These are phyloP conservation scores for Patagioenas fasciata DNA, from an alignment of 2,113 vertebrate species.

Conservation along the genomic window DNA sequence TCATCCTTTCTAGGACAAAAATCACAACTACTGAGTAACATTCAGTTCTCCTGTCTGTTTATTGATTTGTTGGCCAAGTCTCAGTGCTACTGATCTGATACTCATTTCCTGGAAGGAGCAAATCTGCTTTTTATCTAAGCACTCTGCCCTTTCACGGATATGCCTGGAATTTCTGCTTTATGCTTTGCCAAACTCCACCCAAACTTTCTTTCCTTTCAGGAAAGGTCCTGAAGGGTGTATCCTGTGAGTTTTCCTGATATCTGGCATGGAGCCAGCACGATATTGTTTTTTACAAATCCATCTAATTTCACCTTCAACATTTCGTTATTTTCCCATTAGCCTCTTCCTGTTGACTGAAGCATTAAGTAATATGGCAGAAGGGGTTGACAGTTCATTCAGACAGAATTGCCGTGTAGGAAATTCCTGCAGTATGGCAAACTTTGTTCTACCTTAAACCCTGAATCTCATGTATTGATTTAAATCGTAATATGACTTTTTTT, in stretches of 20 bases:
- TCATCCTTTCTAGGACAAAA: background rate
- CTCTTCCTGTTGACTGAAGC: background rate
- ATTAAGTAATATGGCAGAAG: background rate
- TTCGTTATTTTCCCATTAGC: background rate
- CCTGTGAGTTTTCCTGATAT: slow-evolving; percentile 37
- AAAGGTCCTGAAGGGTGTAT: slow-evolving; percentile 35
- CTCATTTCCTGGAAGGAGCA: slow-evolving; percentile 3
- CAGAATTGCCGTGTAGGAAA: background rate
- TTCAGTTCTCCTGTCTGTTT: background rate
- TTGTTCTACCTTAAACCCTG: background rate
- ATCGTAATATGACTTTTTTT: background rate
- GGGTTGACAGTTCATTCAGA: background rate
- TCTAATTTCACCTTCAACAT: background rate
- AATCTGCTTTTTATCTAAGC: background rate
- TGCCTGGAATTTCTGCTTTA: background rate
- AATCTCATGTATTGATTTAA: background rate
- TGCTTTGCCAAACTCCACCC: slow-evolving; percentile 35
- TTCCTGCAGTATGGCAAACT: background rate
- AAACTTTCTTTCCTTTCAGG: slow-evolving; percentile 59
- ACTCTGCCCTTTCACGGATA: background rate
- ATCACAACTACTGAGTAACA: background rate
- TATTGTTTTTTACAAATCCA: background rate
- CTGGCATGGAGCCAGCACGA: background rate
- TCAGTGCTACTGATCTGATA: background rate
- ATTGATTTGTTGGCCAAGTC: background rate